phyloP scores from a whole-genome alignment of 2,888 invertebrate genomes.

The Deilephila porcellus region DNA sequence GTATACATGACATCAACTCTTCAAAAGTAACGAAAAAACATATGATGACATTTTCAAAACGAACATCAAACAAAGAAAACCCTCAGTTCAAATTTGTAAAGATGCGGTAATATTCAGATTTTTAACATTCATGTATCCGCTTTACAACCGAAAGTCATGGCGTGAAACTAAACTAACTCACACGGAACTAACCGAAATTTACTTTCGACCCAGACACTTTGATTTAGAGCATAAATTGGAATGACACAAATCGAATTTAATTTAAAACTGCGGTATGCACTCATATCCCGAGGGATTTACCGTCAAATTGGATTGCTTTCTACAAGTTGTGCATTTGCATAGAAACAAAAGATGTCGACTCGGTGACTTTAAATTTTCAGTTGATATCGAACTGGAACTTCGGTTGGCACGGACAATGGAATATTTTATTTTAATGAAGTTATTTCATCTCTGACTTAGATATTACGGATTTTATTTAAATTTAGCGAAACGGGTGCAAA shows the following conservation, averaged over 20 bases:
- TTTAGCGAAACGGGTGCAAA: too few species aligned
- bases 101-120: slow-evolving; percentile 21
- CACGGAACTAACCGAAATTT: not conserved
- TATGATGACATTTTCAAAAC: not conserved
- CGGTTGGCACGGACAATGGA: slow-evolving; percentile 5
- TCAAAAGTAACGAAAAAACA: not conserved
- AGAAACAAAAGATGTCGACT: slow-evolving; percentile 57
- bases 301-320: slow-evolving; percentile 77
- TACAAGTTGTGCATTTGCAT: slow-evolving; percentile 78
- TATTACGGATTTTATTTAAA: not conserved
- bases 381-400: slow-evolving; percentile 20
- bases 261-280: slow-evolving; percentile 71
- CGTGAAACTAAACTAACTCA: slow-evolving; percentile 29
- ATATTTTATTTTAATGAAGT: slow-evolving; percentile 4
- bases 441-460: not conserved
- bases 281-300: slow-evolving; percentile 69
- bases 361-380: slow-evolving; percentile 35
- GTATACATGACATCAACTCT: not conserved
- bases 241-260: slow-evolving; percentile 59
- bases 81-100: slow-evolving; percentile 12
- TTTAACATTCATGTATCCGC: slow-evolving; percentile 33
- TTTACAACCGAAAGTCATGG: slow-evolving; percentile 36
- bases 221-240: slow-evolving; percentile 49
- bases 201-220: slow-evolving; percentile 42
- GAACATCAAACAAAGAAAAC: not conserved